Evolutionary conservation across 2,888 invertebrate genomes (phyloP).

Genomic region (Gnatocerus cornutus): DNA sequence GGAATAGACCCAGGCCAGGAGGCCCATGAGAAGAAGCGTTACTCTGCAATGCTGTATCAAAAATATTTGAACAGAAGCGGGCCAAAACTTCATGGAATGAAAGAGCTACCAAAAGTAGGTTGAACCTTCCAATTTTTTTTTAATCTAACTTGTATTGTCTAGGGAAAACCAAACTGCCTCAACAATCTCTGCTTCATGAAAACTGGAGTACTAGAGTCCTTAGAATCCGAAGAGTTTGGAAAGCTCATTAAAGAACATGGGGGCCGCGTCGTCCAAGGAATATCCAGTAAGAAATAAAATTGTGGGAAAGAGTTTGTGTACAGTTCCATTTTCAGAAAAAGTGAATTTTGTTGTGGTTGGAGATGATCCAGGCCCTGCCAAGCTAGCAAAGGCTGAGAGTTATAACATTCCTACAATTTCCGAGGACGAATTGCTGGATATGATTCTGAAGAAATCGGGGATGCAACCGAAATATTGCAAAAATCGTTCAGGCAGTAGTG

Average conservation of each 20-base stretch:
- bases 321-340: conserved; percentile 68
- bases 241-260: conserved; percentile 85
- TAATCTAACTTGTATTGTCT: conserved; percentile 29
- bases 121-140: background rate
- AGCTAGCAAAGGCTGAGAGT: conserved; percentile 83
- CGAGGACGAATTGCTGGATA: conserved; percentile 88
- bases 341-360: conserved; percentile 89
- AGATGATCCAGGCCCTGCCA: conserved; percentile 89
- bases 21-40: conserved; percentile 78
- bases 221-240: conserved; percentile 87
- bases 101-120: conserved; percentile 85
- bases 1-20: conserved; percentile 77
- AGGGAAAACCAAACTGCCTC: conserved; percentile 84
- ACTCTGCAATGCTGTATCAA: conserved; percentile 80
- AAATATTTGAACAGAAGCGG: conserved; percentile 85
- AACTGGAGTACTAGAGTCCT: conserved; percentile 91
- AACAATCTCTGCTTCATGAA: conserved; percentile 82
- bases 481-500: conserved; percentile 34
- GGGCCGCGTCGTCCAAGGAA: conserved; percentile 81
- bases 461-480: conserved; percentile 60
- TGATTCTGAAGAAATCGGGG: conserved; percentile 79
- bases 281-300: conserved; percentile 76
- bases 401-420: conserved; percentile 82
- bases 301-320: too few species aligned
- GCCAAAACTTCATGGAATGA: conserved; percentile 87